A percentile compares a stretch with the other conserved stretches of the same genome.
phyloP scores from a whole-genome alignment of 2,888 invertebrate genomes.

The Homarus gammarus region DNA sequence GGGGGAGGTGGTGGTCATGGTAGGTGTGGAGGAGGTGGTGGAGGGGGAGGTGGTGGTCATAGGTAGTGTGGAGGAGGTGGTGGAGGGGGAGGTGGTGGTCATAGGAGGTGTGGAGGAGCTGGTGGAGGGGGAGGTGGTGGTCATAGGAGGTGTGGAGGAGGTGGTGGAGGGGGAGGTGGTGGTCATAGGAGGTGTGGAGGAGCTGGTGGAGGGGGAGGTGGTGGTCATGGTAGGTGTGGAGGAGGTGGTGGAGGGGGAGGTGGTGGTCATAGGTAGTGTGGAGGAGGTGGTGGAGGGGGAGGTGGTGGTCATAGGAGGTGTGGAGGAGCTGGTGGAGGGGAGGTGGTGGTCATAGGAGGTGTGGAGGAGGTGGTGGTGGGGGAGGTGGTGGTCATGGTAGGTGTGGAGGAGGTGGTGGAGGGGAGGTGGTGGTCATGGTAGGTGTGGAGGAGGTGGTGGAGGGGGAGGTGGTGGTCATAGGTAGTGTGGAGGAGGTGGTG shows the following conservation, averaged over 20 bases:
- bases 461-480: no score
- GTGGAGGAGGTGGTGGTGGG: no score
- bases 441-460: slow-evolving; percentile 2
- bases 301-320: neutral
- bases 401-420: no score
- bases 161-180: neutral
- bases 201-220: slow-evolving; percentile 3
- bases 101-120: no score
- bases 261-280: neutral
- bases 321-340: slow-evolving; percentile 7
- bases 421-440: neutral
- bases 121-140: neutral
- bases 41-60: neutral
- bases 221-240: no score
- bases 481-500: no score
- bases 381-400: neutral
- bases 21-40: no score
- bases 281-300: no score
- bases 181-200: neutral
- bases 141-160: no score
- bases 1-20: neutral
- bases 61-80: neutral
- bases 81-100: slow-evolving; percentile 5
- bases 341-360: no score
- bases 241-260: neutral